Conservation (phyloP, 2,113 vertebrate genomes). For the Nestor notabilis region DNA sequence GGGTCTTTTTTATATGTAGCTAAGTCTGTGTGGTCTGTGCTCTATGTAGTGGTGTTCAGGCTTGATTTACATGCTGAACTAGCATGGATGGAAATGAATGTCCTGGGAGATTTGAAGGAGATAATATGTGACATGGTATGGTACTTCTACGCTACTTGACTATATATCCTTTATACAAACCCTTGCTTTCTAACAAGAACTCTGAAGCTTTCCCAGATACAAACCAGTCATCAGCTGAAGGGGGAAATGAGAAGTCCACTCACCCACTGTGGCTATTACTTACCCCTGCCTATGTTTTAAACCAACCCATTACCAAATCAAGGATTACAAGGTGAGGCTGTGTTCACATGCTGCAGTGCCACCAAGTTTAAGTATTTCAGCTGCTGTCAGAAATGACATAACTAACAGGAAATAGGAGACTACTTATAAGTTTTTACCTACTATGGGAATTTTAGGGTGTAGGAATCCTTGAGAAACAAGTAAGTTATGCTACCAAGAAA, state of each 20-base stretch:
- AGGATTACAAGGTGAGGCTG: background rate
- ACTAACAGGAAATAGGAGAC: background rate
- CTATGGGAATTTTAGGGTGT: background rate
- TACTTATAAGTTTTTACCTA: rapidly evolving
- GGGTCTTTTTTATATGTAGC: background rate
- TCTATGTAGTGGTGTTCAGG: background rate
- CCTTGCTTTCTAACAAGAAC: background rate
- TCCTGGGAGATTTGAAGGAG: background rate
- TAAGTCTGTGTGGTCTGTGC: background rate
- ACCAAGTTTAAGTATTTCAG: background rate
- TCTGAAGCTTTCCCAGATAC: background rate
- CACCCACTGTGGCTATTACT: background rate
- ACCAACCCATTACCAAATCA: background rate
- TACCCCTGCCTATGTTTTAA: background rate
- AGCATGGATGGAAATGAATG: background rate
- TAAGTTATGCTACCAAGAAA: background rate
- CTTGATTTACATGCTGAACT: background rate
- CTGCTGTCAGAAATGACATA: background rate
- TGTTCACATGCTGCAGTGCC: background rate
- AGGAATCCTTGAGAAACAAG: background rate
- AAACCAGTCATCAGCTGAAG: background rate
- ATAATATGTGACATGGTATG: background rate
- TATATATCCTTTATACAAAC: background rate
- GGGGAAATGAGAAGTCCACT: background rate
- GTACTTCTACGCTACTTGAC: background rate